Evolutionary conservation across 1,140 invertebrate species (phyloP).

Genomic region (Leptinotarsa texana): DNA sequence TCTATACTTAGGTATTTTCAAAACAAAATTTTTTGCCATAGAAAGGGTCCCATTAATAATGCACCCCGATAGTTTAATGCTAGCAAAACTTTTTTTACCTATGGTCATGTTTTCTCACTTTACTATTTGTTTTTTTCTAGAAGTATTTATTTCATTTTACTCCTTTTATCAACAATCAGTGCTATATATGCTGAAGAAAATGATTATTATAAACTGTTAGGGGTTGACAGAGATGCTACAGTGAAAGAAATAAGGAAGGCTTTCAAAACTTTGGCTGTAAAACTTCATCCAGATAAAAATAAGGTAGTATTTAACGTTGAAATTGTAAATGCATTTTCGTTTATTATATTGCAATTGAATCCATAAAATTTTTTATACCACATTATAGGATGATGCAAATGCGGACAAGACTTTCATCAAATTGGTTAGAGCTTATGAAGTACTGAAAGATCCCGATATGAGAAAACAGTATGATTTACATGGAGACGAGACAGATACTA

Average conservation of each 20-base stretch:
- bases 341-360: background rate
- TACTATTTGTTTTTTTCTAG: background rate
- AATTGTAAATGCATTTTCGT: constrained; percentile 26
- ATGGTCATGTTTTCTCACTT: background rate
- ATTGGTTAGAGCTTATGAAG: constrained; percentile 82
- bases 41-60: too few relatives aligned
- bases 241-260: constrained; percentile 77
- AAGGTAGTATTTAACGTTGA: constrained; percentile 55
- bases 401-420: constrained; percentile 78
- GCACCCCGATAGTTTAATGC: too few relatives aligned
- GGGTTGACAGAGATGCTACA: constrained; percentile 69
- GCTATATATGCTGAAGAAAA: constrained; percentile 28
- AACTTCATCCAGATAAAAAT: constrained; percentile 86
- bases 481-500: constrained; percentile 73
- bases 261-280: constrained; percentile 80
- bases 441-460: constrained; percentile 79
- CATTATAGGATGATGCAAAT: constrained; percentile 66
- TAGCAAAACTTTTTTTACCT: too few relatives aligned
- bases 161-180: constrained; percentile 1
- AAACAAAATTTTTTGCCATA: too few relatives aligned
- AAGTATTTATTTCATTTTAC: background rate
- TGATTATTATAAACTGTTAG: constrained; percentile 70
- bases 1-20: too few relatives aligned
- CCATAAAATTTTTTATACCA: too few relatives aligned
- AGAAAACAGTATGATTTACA: constrained; percentile 79